phyloP scores from a whole-genome alignment of 2,113 vertebrate genomes.

The Otolemur garnettii region DNA sequence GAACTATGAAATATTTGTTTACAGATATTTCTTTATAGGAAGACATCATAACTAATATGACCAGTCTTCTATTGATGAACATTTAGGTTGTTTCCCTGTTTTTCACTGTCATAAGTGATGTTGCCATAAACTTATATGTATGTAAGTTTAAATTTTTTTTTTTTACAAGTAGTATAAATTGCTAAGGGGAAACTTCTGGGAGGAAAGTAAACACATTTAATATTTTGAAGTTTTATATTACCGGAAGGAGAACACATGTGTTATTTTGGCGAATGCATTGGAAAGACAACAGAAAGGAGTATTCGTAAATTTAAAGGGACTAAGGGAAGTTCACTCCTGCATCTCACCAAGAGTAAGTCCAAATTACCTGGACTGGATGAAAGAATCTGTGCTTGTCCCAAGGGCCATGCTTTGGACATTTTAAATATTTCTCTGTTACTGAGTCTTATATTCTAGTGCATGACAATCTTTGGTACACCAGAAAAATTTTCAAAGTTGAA shows the following conservation, averaged over 20 bases:
- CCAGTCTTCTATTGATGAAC: neutral
- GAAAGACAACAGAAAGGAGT: neutral
- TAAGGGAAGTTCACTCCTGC: neutral
- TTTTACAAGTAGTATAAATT: neutral
- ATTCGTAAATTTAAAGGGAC: neutral
- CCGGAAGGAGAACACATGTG: neutral
- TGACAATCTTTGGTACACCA: neutral
- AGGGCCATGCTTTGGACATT: neutral
- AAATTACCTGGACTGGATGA: neutral
- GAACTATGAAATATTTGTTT: neutral
- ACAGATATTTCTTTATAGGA: neutral
- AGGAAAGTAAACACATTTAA: constrained; percentile 22
- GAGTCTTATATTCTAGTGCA: neutral
- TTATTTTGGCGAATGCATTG: neutral
- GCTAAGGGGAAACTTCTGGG: neutral
- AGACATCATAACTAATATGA: constrained; percentile 6
- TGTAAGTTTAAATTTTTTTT: neutral
- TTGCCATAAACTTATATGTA: neutral
- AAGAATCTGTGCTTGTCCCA: neutral
- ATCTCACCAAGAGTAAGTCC: neutral
- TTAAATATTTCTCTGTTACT: neutral
- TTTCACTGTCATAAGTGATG: neutral
- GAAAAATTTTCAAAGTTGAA: neutral
- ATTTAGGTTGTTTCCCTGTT: neutral
- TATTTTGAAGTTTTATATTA: constrained; percentile 9